A percentile compares a stretch with the other conserved stretches of the same genome.
phyloP scores from a whole-genome alignment of 1,140 invertebrate species.

The Caerostris darwini region DNA sequence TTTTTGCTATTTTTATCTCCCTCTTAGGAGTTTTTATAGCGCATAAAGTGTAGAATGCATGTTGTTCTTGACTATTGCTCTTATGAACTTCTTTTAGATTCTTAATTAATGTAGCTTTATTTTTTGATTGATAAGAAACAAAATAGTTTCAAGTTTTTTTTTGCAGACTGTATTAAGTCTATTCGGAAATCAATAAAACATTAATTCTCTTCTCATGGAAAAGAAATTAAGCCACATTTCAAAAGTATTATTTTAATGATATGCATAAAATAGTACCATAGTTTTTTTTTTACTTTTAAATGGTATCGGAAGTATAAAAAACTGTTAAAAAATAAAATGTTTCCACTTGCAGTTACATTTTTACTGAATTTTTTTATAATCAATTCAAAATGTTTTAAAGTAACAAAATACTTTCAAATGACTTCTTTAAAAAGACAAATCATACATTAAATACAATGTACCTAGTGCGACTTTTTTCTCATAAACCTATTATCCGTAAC shows the following conservation, averaged over 20 bases:
- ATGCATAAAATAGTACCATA: neutral
- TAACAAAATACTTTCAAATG: neutral
- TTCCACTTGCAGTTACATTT: neutral
- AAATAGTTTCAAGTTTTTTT: neutral
- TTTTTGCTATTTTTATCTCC: conserved; percentile 18
- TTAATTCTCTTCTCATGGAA: neutral
- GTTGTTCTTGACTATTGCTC: conserved; percentile 1
- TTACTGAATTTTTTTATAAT: no score
- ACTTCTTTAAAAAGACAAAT: neutral
- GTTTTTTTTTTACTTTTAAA: neutral
- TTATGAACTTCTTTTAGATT: conserved; percentile 3
- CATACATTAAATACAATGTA: no score
- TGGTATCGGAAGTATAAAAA: neutral
- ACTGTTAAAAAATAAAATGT: neutral
- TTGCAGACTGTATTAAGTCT: neutral
- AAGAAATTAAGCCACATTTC: neutral
- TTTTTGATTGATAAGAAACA: conserved; percentile 6
- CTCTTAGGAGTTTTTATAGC: conserved; percentile 22
- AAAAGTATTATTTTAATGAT: neutral
- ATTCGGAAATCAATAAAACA: neutral
- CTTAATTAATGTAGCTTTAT: conserved; percentile 13
- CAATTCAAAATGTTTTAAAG: neutral
- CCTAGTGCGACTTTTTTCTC: no score
- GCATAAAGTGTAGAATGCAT: neutral
- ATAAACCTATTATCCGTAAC: no score